Conservation (phyloP, 2,888 invertebrate genomes). For the Callyntrura sp. region DNA sequence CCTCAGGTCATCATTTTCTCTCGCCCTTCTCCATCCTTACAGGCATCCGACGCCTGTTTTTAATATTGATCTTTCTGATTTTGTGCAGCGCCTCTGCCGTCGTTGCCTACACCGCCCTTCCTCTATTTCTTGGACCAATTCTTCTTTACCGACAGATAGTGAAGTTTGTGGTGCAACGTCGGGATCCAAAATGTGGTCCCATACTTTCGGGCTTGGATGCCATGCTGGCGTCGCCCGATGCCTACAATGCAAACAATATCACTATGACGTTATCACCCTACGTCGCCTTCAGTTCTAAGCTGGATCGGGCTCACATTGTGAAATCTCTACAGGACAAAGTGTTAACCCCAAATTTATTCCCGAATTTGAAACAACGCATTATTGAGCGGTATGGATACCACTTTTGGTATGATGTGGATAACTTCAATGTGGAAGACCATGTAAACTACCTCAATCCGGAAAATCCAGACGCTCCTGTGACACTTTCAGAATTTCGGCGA, state of each 20-base stretch:
- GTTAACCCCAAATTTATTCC: not conserved
- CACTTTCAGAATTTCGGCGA: not conserved
- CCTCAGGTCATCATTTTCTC: no score
- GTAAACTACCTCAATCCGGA: constrained; percentile 10
- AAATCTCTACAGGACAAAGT: not conserved
- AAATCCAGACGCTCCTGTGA: not conserved
- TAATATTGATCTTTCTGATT: no score
- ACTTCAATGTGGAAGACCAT: constrained; percentile 49
- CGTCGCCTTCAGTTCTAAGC: not conserved
- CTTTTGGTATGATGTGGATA: constrained; percentile 44
- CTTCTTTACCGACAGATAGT: not conserved
- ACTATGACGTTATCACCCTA: not conserved
- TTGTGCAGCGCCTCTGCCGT: no score
- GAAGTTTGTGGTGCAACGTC: not conserved
- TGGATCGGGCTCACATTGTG: not conserved
- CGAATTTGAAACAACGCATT: constrained; percentile 41
- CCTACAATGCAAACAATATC: not conserved
- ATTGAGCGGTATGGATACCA: constrained; percentile 24
- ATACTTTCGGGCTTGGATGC: not conserved
- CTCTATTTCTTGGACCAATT: no score
- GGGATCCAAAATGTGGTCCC: constrained; percentile 8
- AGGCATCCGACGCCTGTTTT: no score
- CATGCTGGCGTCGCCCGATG: not conserved
- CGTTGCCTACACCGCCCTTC: no score
- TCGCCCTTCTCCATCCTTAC: no score